phyloP scores from a whole-genome alignment of 2,888 invertebrate genomes.

The Volucella inflata region DNA sequence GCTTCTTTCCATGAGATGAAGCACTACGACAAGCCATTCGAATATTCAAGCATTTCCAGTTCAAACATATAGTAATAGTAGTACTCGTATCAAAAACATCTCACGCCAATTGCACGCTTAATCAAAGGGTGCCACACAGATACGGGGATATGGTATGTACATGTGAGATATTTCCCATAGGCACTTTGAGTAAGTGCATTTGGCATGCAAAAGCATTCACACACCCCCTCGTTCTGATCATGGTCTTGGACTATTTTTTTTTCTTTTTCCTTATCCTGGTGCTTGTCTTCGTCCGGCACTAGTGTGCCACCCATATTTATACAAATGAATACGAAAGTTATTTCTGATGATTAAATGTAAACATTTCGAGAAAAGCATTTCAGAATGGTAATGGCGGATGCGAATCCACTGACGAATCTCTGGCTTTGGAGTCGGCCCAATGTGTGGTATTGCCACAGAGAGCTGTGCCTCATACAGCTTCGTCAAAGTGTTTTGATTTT shows the following conservation, averaged over 20 bases:
- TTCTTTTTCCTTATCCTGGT: no score
- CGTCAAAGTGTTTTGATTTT: constrained; percentile 45
- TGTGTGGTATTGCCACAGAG: background rate
- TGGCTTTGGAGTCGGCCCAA: constrained; percentile 22
- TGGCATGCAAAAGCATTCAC: constrained; percentile 1
- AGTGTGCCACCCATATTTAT: constrained; percentile 33
- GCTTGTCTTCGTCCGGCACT: no score
- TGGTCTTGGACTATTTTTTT: no score
- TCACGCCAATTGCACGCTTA: constrained; percentile 30
- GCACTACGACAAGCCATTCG: constrained; percentile 18
- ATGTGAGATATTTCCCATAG: constrained; percentile 67
- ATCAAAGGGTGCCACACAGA: constrained; percentile 17
- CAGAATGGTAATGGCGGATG: constrained; percentile 34
- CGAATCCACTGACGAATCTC: no score
- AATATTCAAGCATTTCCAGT: background rate
- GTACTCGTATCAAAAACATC: background rate
- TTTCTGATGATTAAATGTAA: constrained; percentile 73
- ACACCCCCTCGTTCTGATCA: background rate
- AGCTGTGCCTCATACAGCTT: background rate
- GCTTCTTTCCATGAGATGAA: background rate
- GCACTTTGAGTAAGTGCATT: constrained; percentile 47
- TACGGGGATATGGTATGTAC: constrained; percentile 16
- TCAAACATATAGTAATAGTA: no score
- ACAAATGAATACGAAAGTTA: constrained; percentile 63
- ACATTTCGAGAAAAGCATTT: constrained; percentile 72